Evolutionary conservation across 2,888 invertebrate genomes (phyloP).

Genomic region (Eueremaeus valkanovi): DNA sequence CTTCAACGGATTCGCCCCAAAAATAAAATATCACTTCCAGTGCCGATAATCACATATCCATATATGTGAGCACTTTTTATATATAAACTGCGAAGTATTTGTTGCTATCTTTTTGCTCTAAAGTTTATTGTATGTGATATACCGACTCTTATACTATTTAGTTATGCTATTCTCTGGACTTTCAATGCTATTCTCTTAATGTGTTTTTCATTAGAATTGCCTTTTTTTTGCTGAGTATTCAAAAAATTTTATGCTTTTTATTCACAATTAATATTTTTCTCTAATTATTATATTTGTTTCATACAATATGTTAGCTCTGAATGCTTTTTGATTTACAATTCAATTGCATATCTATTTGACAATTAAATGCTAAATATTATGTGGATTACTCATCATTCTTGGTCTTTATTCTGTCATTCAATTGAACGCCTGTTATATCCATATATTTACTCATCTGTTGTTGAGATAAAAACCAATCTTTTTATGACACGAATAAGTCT

Average conservation of each 20-base stretch:
- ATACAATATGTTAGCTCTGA: too few relatives aligned
- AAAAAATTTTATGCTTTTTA: neutral
- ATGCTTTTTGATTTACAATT: neutral
- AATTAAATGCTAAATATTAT: neutral
- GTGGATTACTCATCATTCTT: slow-evolving; percentile 6
- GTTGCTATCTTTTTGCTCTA: neutral
- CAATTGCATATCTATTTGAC: neutral
- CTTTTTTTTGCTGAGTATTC: neutral
- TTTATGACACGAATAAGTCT: slow-evolving; percentile 6
- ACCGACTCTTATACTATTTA: neutral
- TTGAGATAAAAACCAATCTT: neutral
- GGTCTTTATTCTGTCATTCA: neutral
- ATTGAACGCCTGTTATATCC: slow-evolving; percentile 1
- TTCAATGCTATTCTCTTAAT: too few relatives aligned
- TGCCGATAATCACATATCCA: neutral
- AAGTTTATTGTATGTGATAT: neutral
- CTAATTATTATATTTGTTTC: neutral
- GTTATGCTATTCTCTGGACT: slow-evolving; percentile 9
- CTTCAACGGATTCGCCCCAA: neutral
- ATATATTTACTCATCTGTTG: slow-evolving; percentile 8
- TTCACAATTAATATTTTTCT: neutral
- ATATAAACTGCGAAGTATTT: too few relatives aligned
- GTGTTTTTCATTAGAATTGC: neutral
- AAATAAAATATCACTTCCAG: neutral
- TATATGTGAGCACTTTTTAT: too few relatives aligned